Base-by-base conservation (phyloP, 2,797 vertebrate genomes). In the Zonotrichia albicollis region DNA sequence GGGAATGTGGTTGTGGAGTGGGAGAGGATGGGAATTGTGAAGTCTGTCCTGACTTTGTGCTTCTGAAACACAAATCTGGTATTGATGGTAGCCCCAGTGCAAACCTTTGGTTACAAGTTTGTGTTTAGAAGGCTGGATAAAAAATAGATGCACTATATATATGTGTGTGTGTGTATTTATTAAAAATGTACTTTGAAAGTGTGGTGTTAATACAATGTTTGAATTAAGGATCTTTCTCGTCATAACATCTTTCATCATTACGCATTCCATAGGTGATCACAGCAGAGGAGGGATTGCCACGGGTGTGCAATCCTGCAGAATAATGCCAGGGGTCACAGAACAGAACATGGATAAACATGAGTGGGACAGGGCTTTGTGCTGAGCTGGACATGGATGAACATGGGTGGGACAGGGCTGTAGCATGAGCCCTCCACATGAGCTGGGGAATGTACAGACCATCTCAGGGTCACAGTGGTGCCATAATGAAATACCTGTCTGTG, bases 211-310 rank as follows among this genome's bases (percentile, higher is more conserved):
- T 26, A 13, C 29, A 58, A 4, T 40, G 54, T 32, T 70, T 70
- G 60, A 66, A 70, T 70, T 30, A 65, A 66, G 25, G 36, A 9
- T 91, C 72, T 90, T 86, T 61, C 60, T 29, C 17, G 23, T 84
- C 4, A 30, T 26, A 68, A 15, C 42, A 20, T 57, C 65, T 74
- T 58, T 27, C 38, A 42, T 74, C 29, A 3, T 61, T 42, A 10
- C 19, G 27, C 42, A 22, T 86, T 88, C 61, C n/a, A 23, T 0
- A 57, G 77, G 54, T 86, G 92, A 95, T 83, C 70, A 95, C 86
- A 95, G 93, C 87, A 93, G 71, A 90, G 84, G 40, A 76, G 30
- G 57, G 87, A 84, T 55, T 95, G 87, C 82, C 84, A 26, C 19
- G 92, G 45, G 54, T 85, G 77, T 34, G 58, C 51, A 70, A 8